phyloP scores from a whole-genome alignment of 2,888 invertebrate species.

The Pardosa pseudoannulata region DNA sequence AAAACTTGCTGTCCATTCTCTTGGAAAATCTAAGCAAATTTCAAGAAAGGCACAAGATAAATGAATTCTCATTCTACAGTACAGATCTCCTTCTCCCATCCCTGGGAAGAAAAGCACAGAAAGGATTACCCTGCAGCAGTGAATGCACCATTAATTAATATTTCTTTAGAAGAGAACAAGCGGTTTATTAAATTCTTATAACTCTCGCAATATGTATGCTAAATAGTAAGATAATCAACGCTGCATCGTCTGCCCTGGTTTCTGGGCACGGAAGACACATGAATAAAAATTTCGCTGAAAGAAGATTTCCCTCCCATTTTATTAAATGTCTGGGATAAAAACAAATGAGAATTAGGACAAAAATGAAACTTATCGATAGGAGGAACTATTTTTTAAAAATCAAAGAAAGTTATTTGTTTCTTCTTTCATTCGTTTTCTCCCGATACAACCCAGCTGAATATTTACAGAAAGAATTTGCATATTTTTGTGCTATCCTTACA shows the following conservation, averaged over 20 bases:
- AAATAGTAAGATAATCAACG: constrained; percentile 60
- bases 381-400: neutral
- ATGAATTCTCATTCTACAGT: neutral
- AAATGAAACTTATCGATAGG: constrained; percentile 42
- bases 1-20: constrained; percentile 7
- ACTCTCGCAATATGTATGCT: constrained; percentile 58
- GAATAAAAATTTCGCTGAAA: constrained; percentile 40
- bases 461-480: constrained; percentile 48
- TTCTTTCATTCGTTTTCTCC: constrained; percentile 2
- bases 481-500: constrained; percentile 16
- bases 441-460: neutral
- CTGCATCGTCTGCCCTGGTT: constrained; percentile 16
- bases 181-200: constrained; percentile 67
- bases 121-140: constrained; percentile 27
- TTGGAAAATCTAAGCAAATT: constrained; percentile 4
- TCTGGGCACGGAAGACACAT: constrained; percentile 19
- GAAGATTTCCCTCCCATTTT: constrained; percentile 14
- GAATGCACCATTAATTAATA: constrained; percentile 62
- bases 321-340: constrained; percentile 49
- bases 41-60: constrained; percentile 11
- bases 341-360: constrained; percentile 42
- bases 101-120: neutral
- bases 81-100: neutral
- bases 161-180: constrained; percentile 56
- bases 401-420: constrained; percentile 27